phyloP scores from a whole-genome alignment of 2,113 vertebrate genomes.

The Alosa alosa region DNA sequence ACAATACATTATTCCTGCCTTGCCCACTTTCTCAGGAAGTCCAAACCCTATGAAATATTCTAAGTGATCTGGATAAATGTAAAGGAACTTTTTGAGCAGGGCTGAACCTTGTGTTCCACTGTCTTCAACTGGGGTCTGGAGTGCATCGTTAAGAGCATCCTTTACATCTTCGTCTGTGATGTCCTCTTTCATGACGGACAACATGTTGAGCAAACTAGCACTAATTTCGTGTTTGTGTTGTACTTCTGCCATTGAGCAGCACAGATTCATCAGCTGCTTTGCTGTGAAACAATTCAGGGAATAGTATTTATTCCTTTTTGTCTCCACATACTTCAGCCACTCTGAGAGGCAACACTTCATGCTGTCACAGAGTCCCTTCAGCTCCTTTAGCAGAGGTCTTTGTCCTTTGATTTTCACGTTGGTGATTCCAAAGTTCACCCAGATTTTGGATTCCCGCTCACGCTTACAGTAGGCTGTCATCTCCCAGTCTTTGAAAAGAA shows the following conservation, averaged over 20 bases:
- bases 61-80: slow-evolving; percentile 34
- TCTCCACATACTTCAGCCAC: slow-evolving; percentile 67
- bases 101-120: slow-evolving; percentile 19
- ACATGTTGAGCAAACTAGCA: slow-evolving; percentile 67
- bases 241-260: slow-evolving; percentile 56
- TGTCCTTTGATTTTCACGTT: slow-evolving; percentile 49
- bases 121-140: slow-evolving; percentile 34
- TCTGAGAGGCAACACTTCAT: slow-evolving; percentile 70
- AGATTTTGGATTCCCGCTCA: background rate
- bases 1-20: slow-evolving; percentile 37
- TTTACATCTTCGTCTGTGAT: slow-evolving; percentile 43
- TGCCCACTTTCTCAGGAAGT: slow-evolving; percentile 23
- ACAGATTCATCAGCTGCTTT: slow-evolving; percentile 77
- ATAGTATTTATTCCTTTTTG: slow-evolving; percentile 65
- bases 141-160: slow-evolving; percentile 33
- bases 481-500: slow-evolving; percentile 74
- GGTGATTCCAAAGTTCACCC: slow-evolving; percentile 51
- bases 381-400: slow-evolving; percentile 53
- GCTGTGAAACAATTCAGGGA: slow-evolving; percentile 78
- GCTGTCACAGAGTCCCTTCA: slow-evolving; percentile 67
- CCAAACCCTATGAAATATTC: slow-evolving; percentile 27
- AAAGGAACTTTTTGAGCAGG: slow-evolving; percentile 29
- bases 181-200: slow-evolving; percentile 68
- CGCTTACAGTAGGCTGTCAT: slow-evolving; percentile 63
- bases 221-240: slow-evolving; percentile 36